These are phyloP conservation scores for Ametastegia equiseti DNA, from an alignment of 2,888 invertebrate species.

Conservation along the genomic window DNA sequence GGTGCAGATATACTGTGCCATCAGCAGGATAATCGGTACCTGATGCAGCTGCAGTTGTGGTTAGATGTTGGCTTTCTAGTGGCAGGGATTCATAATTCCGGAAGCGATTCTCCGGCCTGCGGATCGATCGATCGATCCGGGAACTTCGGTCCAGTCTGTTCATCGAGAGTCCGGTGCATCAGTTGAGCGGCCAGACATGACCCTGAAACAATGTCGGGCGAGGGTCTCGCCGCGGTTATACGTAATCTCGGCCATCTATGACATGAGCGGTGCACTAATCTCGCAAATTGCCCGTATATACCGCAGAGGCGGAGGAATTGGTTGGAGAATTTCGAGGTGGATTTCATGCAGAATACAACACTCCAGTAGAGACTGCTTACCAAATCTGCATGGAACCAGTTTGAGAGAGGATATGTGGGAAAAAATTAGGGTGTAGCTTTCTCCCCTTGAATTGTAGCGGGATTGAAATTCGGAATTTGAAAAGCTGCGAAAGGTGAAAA, in stretches of 20 bases:
- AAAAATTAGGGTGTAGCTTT: no score
- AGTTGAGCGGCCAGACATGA: neutral
- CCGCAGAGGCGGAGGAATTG: neutral
- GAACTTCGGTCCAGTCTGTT: neutral
- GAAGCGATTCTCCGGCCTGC: neutral
- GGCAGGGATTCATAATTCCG: neutral
- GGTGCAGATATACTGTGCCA: neutral
- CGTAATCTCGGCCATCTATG: constrained; percentile 31
- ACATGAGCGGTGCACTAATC: neutral
- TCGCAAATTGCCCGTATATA: neutral
- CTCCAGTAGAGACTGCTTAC: no score
- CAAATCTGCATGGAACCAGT: no score
- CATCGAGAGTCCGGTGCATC: neutral
- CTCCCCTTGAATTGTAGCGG: no score
- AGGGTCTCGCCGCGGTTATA: neutral
- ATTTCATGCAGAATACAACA: no score
- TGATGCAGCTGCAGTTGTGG: neutral
- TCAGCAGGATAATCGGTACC: neutral
- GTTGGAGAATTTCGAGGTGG: neutral
- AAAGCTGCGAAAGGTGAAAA: no score
- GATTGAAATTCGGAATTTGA: no score
- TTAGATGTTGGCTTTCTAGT: neutral
- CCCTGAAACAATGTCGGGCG: constrained; percentile 31
- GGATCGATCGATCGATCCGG: neutral
- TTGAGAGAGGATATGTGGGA: no score